phyloP scores from a whole-genome alignment of 2,888 invertebrate genomes.

The Tanypteryx hageni region DNA sequence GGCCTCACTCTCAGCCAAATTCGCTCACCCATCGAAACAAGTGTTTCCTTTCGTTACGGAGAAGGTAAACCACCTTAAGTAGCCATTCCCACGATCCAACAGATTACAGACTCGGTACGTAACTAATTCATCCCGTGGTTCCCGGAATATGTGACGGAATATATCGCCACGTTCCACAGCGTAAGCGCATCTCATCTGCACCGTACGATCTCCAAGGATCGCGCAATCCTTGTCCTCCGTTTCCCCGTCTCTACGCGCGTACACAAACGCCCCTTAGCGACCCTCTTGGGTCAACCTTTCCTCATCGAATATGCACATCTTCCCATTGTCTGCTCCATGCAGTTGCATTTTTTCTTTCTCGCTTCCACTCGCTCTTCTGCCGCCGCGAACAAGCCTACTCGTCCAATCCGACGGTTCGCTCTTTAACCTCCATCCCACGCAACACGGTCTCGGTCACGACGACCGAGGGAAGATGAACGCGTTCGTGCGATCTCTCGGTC shows the following conservation, averaged over 20 bases:
- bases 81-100: not conserved
- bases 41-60: not conserved
- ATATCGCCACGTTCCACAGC: constrained; percentile 15
- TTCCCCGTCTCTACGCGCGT: not conserved
- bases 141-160: constrained; percentile 18
- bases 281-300: not conserved
- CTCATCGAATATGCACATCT: not conserved
- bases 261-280: not conserved
- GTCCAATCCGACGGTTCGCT: too few species aligned
- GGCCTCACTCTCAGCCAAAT: too few species aligned
- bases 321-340: not conserved
- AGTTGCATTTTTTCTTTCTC: not conserved
- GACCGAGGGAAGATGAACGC: not conserved
- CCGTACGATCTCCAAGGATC: not conserved
- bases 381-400: too few species aligned
- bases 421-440: not conserved
- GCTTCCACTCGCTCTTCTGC: too few species aligned
- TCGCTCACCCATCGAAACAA: not conserved
- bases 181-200: not conserved
- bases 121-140: not conserved
- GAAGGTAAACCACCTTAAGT: not conserved
- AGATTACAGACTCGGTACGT: not conserved
- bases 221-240: not conserved
- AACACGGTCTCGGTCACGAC: not conserved
- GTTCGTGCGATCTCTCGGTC: not conserved